Evolutionary conservation across 53 echinoderm and acorn worm species (phyloP).

Genomic region (Mesocentrotus franciscanus): DNA sequence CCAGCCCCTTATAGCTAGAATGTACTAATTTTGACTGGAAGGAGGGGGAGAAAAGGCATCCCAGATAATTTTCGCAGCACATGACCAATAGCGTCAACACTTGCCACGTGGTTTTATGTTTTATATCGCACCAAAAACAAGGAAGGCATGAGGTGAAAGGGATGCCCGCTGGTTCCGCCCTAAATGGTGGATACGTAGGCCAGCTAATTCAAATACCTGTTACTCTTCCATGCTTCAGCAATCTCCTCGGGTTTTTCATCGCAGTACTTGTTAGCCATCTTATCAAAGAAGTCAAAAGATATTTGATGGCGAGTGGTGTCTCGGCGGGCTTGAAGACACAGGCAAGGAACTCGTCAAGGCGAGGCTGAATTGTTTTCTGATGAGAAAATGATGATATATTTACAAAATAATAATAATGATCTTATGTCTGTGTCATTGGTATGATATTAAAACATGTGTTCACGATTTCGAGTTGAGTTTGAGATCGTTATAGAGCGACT

Average conservation of each 20-base stretch:
- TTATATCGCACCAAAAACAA: no score
- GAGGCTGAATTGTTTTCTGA: conserved; percentile 32
- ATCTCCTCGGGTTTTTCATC: background rate
- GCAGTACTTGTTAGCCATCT: conserved; percentile 43
- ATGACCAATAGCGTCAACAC: no score
- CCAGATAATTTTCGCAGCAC: no score
- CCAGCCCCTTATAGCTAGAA: no score
- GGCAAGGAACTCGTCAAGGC: background rate
- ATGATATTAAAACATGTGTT: background rate
- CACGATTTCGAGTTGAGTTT: background rate
- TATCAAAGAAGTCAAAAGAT: conserved; percentile 51
- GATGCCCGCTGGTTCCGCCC: no score
- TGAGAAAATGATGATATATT: background rate
- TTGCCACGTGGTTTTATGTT: no score
- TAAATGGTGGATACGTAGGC: no score
- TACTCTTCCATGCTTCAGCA: conserved; percentile 37
- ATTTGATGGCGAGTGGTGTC: conserved; percentile 5
- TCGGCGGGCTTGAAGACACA: background rate
- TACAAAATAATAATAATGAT: background rate
- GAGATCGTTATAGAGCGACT: background rate
- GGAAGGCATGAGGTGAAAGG: no score
- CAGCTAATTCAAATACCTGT: background rate
- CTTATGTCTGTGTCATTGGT: background rate
- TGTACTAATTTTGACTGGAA: no score
- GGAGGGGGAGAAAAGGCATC: no score